phyloP scores from a whole-genome alignment of 2,888 invertebrate genomes.

The Geotrupes spiniger region DNA sequence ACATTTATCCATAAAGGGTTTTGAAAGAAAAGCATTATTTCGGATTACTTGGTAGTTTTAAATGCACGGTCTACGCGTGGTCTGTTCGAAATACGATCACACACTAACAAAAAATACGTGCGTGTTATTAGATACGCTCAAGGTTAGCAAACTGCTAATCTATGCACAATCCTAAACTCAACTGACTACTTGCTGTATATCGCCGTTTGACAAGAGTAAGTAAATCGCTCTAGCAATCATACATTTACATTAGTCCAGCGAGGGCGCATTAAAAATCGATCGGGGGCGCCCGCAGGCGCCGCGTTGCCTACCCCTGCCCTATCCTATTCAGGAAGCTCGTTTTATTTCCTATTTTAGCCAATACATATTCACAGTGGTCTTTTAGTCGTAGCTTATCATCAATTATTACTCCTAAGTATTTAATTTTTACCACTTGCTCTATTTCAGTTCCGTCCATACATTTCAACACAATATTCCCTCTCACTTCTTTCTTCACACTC shows the following conservation, averaged over 20 bases:
- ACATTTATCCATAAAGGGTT: constrained; percentile 16
- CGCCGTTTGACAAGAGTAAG: constrained; percentile 13
- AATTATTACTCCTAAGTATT: no score
- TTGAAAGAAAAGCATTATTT: constrained; percentile 20
- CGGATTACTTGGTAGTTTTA: constrained; percentile 20
- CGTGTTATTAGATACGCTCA: constrained; percentile 20
- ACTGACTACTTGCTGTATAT: constrained; percentile 20
- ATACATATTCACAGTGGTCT: no score
- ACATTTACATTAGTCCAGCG: constrained; percentile 15
- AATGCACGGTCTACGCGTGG: constrained; percentile 19
- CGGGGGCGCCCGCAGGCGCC: constrained; percentile 14
- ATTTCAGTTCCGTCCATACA: no score
- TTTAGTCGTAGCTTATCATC: no score
- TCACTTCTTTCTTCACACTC: no score
- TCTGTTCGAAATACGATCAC: constrained; percentile 21
- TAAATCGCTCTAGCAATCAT: constrained; percentile 11
- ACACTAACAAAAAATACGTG: constrained; percentile 20
- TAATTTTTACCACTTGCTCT: no score
- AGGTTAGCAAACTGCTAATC: constrained; percentile 21
- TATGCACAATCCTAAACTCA: constrained; percentile 21
- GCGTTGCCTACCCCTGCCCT: constrained; percentile 15
- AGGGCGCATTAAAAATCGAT: constrained; percentile 17
- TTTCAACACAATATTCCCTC: no score
- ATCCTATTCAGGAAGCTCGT: no score
- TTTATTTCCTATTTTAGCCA: no score